Conservation (phyloP, 1,140 invertebrate species). For the Adoxophyes honmai region DNA sequence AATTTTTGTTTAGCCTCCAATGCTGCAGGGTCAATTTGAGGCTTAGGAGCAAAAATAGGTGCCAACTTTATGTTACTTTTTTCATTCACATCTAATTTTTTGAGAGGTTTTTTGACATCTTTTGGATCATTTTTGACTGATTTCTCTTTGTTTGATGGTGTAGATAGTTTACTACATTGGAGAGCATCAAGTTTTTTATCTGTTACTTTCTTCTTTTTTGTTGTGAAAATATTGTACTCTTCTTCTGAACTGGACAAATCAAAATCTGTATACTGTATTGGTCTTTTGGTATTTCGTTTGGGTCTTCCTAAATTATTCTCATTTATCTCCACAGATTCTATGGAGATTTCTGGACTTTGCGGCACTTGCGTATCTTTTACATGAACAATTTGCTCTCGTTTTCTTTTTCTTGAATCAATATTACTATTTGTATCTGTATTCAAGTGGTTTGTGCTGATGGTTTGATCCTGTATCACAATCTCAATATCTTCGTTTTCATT, state of each 20-base stretch:
- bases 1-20: slow-evolving; percentile 79
- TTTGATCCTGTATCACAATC: not conserved
- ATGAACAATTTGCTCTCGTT: not conserved
- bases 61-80: slow-evolving; percentile 68
- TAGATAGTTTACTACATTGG: slow-evolving; percentile 10
- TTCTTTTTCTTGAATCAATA: not conserved
- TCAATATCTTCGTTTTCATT: slow-evolving; percentile 20
- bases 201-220: slow-evolving; percentile 58
- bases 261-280: slow-evolving; percentile 59
- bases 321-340: not conserved
- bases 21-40: slow-evolving; percentile 67
- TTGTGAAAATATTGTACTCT: slow-evolving; percentile 63
- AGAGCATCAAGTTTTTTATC: slow-evolving; percentile 24
- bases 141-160: slow-evolving; percentile 18
- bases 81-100: slow-evolving; percentile 22
- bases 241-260: slow-evolving; percentile 57
- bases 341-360: not conserved
- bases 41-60: slow-evolving; percentile 80
- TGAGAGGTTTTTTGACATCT: slow-evolving; percentile 27
- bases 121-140: slow-evolving; percentile 19
- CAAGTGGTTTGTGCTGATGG: too few species aligned
- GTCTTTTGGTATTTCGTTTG: slow-evolving; percentile 55
- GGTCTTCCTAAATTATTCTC: slow-evolving; percentile 29
- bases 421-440: not conserved
- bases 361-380: not conserved